phyloP scores from a whole-genome alignment of 2,113 vertebrate genomes.

The Takifugu bimaculatus region DNA sequence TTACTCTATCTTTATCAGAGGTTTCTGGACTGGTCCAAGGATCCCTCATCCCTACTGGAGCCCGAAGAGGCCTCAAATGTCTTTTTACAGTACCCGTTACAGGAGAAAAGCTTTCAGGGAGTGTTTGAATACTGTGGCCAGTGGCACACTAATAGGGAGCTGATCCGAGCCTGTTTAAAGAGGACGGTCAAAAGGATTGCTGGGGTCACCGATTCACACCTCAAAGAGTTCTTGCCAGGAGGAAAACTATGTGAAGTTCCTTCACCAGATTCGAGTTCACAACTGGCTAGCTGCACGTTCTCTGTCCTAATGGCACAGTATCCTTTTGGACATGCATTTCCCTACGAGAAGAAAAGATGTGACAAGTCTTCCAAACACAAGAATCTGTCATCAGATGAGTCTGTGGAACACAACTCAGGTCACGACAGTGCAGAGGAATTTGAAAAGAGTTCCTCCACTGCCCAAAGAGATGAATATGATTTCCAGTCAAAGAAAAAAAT shows the following conservation, averaged over 20 bases:
- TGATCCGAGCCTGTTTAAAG: constrained; percentile 69
- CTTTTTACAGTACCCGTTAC: constrained; percentile 69
- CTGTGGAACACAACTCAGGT: not conserved
- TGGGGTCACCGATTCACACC: constrained; percentile 61
- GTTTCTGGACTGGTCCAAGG: constrained; percentile 71
- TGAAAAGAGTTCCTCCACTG: too few relatives aligned
- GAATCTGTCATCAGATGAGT: constrained; percentile 21
- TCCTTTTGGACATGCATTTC: constrained; percentile 41
- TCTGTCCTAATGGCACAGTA: constrained; percentile 71
- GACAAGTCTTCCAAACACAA: constrained; percentile 13
- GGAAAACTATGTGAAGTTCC: constrained; percentile 60
- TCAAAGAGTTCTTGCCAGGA: constrained; percentile 74
- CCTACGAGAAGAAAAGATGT: constrained; percentile 27
- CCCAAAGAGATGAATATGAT: not conserved
- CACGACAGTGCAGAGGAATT: too few relatives aligned
- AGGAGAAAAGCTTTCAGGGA: constrained; percentile 64
- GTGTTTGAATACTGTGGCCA: constrained; percentile 69
- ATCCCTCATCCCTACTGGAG: constrained; percentile 62
- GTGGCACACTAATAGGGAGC: constrained; percentile 64
- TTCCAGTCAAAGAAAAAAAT: constrained; percentile 1
- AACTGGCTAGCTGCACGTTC: constrained; percentile 65
- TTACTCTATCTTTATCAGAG: constrained; percentile 69
- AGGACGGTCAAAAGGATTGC: constrained; percentile 65
- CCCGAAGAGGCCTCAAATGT: constrained; percentile 61
- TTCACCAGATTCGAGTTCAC: constrained; percentile 32